Evolutionary conservation across 2,797 vertebrate genomes (phyloP), one percentile per base, ranked within the genome.

Genomic region (Eospalax fontanierii): DNA sequence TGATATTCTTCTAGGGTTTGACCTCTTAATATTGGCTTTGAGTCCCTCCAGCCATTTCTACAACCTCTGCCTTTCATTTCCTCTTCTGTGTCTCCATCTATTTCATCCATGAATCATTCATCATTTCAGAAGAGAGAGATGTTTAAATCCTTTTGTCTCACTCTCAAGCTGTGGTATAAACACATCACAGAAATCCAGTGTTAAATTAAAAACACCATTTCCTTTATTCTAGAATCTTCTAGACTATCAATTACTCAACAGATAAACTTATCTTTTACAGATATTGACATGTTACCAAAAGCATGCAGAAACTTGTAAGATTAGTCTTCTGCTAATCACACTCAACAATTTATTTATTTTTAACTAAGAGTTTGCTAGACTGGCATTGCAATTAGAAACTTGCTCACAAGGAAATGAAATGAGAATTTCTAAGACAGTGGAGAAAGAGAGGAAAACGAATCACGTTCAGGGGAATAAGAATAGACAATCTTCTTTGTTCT

Each of bases 61-160:
- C 9, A 90, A 75, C 9, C 10, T 63, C 93, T 59, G 75, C 38
- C 16, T 92, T 54, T 66, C 46, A 83, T 57, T 85, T 89, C 79
- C n/a, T 46, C 78, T 82, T 91, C 22, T 65, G 9, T 30, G 12
- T 66, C 40, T 94, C 59, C 63, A 30, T 90, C n/a, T 85, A 65
- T 40, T 57, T 73, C 63, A 85, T 66, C 43, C 33, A 90, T 21
- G 15, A 87, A 88, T 63, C 92, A 82, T 65, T 91, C 81, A 91
- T 35, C n/a, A 26, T 85, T 91, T 91, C 78, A 90, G 35, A 95
- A 91, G 33, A 79, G 57, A 59, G 11, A 59, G 11, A 73, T 87
- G 10, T 87, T 76, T 85, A 74, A 78, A 78, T 12, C 26, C 70
- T 75, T 63, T 85, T 89, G 28, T 14, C 50, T 95, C 57, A n/a